phyloP scores from a whole-genome alignment of 2,113 vertebrate species.

The Sylvietta virens region DNA sequence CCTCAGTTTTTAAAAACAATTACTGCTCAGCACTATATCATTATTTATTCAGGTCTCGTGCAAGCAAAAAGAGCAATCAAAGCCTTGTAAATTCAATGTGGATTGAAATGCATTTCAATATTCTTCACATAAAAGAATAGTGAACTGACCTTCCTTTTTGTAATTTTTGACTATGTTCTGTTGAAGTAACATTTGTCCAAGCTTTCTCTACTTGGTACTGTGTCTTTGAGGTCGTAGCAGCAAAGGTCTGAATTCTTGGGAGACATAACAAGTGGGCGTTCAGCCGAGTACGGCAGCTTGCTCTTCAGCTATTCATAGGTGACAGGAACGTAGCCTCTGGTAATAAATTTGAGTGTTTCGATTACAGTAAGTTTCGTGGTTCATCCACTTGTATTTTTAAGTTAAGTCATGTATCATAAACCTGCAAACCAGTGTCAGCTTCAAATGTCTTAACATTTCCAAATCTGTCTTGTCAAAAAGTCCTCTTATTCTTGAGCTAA shows the following conservation, averaged over 20 bases:
- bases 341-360: constrained; percentile 37
- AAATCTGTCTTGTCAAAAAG: constrained; percentile 35
- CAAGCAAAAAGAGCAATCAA: background rate
- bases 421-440: background rate
- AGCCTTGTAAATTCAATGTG: background rate
- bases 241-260: background rate
- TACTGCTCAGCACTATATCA: background rate
- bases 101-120: background rate
- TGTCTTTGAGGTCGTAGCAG: background rate
- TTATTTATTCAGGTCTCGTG: background rate
- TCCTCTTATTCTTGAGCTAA: background rate
- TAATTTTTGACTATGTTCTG: background rate
- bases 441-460: constrained; percentile 40
- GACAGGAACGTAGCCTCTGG: background rate
- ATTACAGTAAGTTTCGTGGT: constrained; percentile 19
- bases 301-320: background rate
- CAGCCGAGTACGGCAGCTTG: background rate
- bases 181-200: background rate
- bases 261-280: background rate
- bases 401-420: constrained; percentile 16
- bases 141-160: background rate
- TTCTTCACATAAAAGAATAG: background rate
- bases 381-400: constrained; percentile 35
- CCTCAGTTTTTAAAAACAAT: background rate
- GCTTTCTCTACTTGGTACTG: background rate